Conservation (phyloP, 1,140 invertebrate genomes). For the Saxidomus purpurata region DNA sequence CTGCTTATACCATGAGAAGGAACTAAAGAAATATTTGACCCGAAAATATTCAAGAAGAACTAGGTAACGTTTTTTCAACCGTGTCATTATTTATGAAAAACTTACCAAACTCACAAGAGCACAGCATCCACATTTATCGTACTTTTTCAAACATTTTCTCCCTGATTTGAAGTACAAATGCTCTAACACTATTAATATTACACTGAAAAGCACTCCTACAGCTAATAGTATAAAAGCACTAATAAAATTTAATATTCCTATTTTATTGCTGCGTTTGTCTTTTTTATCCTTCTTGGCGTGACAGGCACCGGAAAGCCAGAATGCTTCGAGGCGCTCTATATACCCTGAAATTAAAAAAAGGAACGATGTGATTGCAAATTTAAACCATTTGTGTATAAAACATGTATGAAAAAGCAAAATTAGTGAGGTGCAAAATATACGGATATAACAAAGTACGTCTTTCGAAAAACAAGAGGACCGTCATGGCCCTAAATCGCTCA, state of each 20-base stretch:
- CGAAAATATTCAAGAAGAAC: too few species aligned
- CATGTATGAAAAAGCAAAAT: too few species aligned
- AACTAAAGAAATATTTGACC: too few species aligned
- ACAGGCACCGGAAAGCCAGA: conserved; percentile 99
- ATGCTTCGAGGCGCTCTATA: conserved; percentile 96
- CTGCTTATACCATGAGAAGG: too few species aligned
- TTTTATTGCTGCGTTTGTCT: conserved; percentile 90
- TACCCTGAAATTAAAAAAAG: conserved; percentile 90
- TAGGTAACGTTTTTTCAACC: too few species aligned
- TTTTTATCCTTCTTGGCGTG: conserved; percentile 89
- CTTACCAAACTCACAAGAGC: conserved; percentile 95
- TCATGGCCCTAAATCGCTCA: too few species aligned
- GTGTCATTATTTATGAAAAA: too few species aligned
- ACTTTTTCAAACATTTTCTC: conserved; percentile 94
- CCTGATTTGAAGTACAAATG: conserved; percentile 97
- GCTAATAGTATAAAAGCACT: conserved; percentile 96
- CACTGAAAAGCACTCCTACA: conserved; percentile 96
- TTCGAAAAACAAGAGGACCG: too few species aligned
- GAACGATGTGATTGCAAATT: too few species aligned
- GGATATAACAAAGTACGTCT: too few species aligned
- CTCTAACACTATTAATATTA: conserved; percentile 94
- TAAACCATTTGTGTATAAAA: too few species aligned
- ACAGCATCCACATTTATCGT: conserved; percentile 95
- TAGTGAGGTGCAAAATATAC: too few species aligned
- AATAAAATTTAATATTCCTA: conserved; percentile 98